Conservation (phyloP, 2,113 vertebrate species). For the Malurus cyaneus region DNA sequence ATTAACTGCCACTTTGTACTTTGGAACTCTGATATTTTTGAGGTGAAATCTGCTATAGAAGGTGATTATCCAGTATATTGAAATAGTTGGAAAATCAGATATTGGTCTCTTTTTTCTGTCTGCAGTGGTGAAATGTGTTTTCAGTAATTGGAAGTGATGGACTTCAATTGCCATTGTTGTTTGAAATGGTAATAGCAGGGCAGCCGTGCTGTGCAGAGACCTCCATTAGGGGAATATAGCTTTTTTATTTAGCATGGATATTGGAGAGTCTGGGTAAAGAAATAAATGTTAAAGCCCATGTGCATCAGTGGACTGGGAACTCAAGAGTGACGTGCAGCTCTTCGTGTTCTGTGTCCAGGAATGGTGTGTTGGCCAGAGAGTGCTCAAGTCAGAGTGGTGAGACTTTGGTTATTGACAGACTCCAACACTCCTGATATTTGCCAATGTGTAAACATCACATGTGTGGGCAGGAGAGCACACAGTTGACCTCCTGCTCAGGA, state of each 20-base stretch:
- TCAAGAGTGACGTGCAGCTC: background rate
- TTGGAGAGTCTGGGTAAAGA: background rate
- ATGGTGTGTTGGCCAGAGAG: background rate
- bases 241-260: background rate
- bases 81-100: background rate
- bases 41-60: background rate
- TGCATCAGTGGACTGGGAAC: background rate
- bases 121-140: background rate
- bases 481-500: background rate
- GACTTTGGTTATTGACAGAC: background rate
- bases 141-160: background rate
- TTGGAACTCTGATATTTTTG: background rate
- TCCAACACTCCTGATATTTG: background rate
- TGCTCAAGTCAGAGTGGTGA: background rate
- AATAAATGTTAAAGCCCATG: background rate
- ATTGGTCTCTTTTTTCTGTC: background rate
- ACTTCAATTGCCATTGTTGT: background rate
- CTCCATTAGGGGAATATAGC: background rate
- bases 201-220: background rate
- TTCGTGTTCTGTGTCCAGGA: background rate
- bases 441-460: rapidly evolving
- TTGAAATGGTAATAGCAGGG: background rate
- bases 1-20: background rate
- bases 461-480: background rate
- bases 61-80: background rate